Conservation (phyloP, 2,797 vertebrate species). For the Picus viridis region DNA sequence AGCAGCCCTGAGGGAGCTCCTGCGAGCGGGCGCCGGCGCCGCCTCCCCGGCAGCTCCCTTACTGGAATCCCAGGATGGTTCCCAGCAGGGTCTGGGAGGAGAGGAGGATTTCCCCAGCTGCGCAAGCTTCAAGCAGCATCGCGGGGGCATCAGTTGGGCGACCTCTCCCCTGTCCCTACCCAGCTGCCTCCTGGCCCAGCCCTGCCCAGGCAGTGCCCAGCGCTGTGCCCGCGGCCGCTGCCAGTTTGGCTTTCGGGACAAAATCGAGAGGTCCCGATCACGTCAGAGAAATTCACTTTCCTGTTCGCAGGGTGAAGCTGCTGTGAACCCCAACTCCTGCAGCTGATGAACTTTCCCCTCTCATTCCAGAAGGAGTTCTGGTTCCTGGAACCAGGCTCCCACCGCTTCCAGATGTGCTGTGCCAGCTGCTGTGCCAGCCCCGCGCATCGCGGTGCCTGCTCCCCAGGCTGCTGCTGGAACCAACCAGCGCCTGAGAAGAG, state of each 20-base stretch:
- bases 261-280: neutral
- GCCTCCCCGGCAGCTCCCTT: neutral
- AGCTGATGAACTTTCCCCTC: neutral
- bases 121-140: rapidly evolving
- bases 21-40: neutral
- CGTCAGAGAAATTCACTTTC: too few relatives aligned
- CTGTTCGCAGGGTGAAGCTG: rapidly evolving
- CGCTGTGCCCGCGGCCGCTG: rapidly evolving
- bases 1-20: neutral
- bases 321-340: neutral
- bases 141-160: rapidly evolving
- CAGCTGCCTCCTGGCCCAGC: neutral
- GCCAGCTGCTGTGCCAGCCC: neutral
- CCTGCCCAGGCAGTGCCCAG: rapidly evolving
- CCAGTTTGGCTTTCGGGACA: neutral
- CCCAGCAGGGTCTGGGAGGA: neutral
- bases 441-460: rapidly evolving
- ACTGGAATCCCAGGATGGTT: neutral
- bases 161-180: neutral
- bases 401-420: neutral
- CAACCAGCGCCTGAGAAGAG: rapidly evolving
- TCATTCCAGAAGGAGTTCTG: neutral
- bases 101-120: neutral
- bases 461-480: rapidly evolving
- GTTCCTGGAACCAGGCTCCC: neutral